A percentile compares a stretch with the other conserved stretches of the same genome.
Conservation (phyloP, 2,113 vertebrate genomes). For the Pelobates fuscus region DNA sequence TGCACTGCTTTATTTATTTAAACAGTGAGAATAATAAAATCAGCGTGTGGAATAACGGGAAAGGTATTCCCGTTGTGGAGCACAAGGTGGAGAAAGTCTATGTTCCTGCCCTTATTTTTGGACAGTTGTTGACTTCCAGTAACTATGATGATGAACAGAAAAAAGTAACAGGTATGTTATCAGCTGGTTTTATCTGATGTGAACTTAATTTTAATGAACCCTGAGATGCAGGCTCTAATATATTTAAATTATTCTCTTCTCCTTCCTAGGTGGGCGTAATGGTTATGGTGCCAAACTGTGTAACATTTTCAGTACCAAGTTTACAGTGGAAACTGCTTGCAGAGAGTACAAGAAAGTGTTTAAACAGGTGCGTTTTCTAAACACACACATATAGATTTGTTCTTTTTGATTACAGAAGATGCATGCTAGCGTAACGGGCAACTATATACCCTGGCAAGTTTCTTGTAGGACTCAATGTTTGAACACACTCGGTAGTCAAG, state of each 20-base stretch:
- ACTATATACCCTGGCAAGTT: too few species aligned
- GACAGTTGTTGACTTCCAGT: slow-evolving; percentile 95
- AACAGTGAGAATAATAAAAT: slow-evolving; percentile 91
- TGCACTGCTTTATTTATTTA: slow-evolving; percentile 12
- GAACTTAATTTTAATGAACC: too few species aligned
- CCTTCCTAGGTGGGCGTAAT: slow-evolving; percentile 86
- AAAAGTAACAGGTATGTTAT: slow-evolving; percentile 91
- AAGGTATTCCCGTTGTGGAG: slow-evolving; percentile 94
- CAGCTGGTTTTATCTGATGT: neutral
- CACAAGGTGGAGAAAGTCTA: slow-evolving; percentile 97
- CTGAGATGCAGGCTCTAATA: too few species aligned
- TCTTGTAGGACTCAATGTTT: too few species aligned
- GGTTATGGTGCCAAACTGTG: slow-evolving; percentile 98
- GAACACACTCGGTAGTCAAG: too few species aligned
- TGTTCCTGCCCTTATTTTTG: slow-evolving; percentile 98
- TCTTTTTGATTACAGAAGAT: too few species aligned
- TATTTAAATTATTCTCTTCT: too few species aligned
- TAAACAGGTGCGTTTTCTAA: slow-evolving; percentile 78
- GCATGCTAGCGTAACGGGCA: too few species aligned
- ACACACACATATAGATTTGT: too few species aligned
- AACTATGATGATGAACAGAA: slow-evolving; percentile 95
- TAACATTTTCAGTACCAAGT: slow-evolving; percentile 97
- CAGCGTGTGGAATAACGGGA: slow-evolving; percentile 96
- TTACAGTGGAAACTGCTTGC: slow-evolving; percentile 96
- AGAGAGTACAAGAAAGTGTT: slow-evolving; percentile 85